Conservation (phyloP, 1,140 invertebrate species). For the Drosophila hydei region DNA sequence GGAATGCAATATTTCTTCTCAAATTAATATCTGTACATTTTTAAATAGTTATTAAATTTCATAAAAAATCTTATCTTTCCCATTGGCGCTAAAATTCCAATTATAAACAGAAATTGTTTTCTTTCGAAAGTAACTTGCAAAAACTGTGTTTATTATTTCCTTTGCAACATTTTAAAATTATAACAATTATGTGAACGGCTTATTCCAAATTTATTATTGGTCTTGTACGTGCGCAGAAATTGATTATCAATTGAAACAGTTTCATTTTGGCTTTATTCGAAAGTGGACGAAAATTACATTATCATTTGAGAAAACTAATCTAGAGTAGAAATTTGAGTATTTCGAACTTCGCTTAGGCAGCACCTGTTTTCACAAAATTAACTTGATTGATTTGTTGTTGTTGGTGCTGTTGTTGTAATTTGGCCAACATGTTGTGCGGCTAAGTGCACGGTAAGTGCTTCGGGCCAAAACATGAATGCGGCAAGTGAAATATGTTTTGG, state of each 20-base stretch:
- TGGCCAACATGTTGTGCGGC: slow-evolving; percentile 23
- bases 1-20: no score
- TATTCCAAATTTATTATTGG: background rate
- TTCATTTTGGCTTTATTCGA: background rate
- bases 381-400: slow-evolving; percentile 2
- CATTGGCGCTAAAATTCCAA: no score
- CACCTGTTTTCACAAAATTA: slow-evolving; percentile 28
- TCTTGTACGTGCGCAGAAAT: background rate
- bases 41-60: no score
- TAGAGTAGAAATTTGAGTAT: slow-evolving; percentile 15
- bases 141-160: no score
- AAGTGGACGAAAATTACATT: slow-evolving; percentile 2
- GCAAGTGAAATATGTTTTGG: slow-evolving; percentile 75
- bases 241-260: slow-evolving; percentile 1
- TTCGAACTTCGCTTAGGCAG: background rate
- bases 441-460: slow-evolving; percentile 26
- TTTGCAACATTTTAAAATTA: background rate
- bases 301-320: slow-evolving; percentile 7
- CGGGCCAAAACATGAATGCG: slow-evolving; percentile 53
- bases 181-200: background rate
- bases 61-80: no score
- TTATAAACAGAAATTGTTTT: background rate
- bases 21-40: no score
- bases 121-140: background rate
- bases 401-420: slow-evolving; percentile 10